Evolutionary conservation across 1,140 invertebrate genomes (phyloP).

Genomic region (Sminthurinus signatus): DNA sequence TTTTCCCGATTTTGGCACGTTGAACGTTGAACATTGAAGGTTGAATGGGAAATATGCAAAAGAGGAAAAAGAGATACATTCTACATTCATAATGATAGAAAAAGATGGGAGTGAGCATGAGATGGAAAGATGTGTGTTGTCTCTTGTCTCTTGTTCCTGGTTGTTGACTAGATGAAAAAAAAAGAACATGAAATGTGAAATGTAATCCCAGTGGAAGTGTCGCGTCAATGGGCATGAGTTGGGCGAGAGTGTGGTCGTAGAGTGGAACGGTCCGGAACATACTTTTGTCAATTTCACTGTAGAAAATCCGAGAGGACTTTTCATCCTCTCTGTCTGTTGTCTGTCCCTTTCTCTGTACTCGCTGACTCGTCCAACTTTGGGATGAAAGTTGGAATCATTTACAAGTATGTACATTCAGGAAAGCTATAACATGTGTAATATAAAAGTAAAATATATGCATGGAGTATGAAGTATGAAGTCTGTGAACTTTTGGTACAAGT

Average conservation of each 20-base stretch:
- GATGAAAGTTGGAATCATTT: background rate
- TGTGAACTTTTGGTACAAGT: too few relatives aligned
- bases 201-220: slow-evolving; percentile 23
- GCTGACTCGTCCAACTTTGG: background rate
- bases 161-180: slow-evolving; percentile 14
- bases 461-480: too few relatives aligned
- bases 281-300: slow-evolving; percentile 29
- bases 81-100: too few relatives aligned
- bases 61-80: too few relatives aligned
- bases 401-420: background rate
- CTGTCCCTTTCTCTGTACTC: background rate
- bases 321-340: background rate
- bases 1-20: too few relatives aligned
- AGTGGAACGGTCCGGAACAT: slow-evolving; percentile 42
- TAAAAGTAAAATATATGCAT: too few relatives aligned
- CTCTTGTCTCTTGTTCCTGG: slow-evolving; percentile 9
- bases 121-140: too few relatives aligned
- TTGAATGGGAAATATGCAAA: too few relatives aligned
- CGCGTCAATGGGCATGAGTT: slow-evolving; percentile 26
- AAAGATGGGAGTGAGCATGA: too few relatives aligned
- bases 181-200: slow-evolving; percentile 32
- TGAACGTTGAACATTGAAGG: too few relatives aligned
- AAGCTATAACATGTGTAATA: too few relatives aligned
- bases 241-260: slow-evolving; percentile 27
- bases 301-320: background rate